Conservation (phyloP, 64 coral and sea anemone genomes). For the Acropora yongei region DNA sequence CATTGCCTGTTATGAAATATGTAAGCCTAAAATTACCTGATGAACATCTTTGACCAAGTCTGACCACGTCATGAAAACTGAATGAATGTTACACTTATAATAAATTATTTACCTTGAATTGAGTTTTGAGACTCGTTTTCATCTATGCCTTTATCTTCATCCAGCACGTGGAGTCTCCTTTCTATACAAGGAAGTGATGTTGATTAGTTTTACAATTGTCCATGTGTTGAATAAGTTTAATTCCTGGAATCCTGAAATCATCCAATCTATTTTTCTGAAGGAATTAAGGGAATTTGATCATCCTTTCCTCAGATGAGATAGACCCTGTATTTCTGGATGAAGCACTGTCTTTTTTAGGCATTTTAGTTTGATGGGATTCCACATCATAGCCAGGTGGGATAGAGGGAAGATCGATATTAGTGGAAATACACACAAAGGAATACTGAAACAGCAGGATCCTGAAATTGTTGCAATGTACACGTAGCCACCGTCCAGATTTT, state of each 20-base stretch:
- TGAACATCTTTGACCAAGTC: not conserved
- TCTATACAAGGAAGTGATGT: not conserved
- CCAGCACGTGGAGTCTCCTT: too few relatives aligned
- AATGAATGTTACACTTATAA: not conserved
- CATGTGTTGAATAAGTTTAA: not conserved
- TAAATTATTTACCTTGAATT: not conserved
- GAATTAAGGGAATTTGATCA: not conserved
- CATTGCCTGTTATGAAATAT: not conserved
- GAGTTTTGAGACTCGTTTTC: not conserved
- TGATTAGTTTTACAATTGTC: not conserved
- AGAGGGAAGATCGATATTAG: not conserved
- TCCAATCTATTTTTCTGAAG: not conserved
- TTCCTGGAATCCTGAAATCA: not conserved
- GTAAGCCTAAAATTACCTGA: not conserved
- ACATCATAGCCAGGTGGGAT: not conserved
- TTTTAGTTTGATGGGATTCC: slow-evolving; percentile 1
- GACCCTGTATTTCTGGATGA: not conserved
- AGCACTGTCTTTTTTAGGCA: too few relatives aligned
- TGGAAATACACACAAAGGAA: not conserved
- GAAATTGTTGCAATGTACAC: not conserved
- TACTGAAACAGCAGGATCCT: slow-evolving; percentile 3
- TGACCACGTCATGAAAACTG: too few relatives aligned
- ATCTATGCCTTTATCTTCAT: too few relatives aligned
- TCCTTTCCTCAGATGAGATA: not conserved
- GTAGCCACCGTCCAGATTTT: too few relatives aligned